Base-by-base conservation (phyloP, 2,113 vertebrate genomes). In the Megaleporinus macrocephalus region DNA sequence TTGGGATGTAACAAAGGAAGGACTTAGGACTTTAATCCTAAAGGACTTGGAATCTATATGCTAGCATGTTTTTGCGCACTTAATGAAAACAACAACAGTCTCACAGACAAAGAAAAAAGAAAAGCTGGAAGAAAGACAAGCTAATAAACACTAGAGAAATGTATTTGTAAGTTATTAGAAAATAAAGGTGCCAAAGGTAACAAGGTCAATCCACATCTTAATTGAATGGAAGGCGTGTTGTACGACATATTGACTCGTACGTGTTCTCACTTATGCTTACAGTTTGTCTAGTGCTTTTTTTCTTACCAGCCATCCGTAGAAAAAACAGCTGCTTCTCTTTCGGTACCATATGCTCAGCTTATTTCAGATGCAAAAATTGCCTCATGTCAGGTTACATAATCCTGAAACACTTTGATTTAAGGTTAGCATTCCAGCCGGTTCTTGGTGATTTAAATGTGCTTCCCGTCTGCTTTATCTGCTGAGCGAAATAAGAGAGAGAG, bases 401-500 rank as follows among this genome's bases (percentile, higher is more conserved):
- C 12, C 33, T 24, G 36, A 70, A 36, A 44, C 30, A 30, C 65
- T 36, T 68, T 70, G 66, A 70, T 70, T 44, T 41, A 70, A 70
- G 33, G 36, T 13, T 41, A 44, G 36, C 41, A 24, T 70, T 44
- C 66, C 66, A 70, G 36, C 1, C 33, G 7, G 15, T 12, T 70
- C 44, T 70, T 22, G 36, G 36, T 59, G 65, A 47, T 49, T 66
- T n/a, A 59, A 61, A 84, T 29, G 53, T 79, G 53, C 13, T 69
- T 73, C 62, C 29, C 65, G 24, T 66, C 36, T 47, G 51, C n/a
- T 59, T 79, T 41, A 75, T 51, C 62, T 27, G 26, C 16, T 30
- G 78, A 63, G 65, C 68, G 22, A n/a, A 59, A 22, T 5, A 22
- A 13, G 66, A 70, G 66, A 70, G 30, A 63, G 70, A 65, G 57